These are phyloP conservation scores for Odocoileus hemionus DNA, from an alignment of 2,113 vertebrate genomes.

Conservation along the genomic window DNA sequence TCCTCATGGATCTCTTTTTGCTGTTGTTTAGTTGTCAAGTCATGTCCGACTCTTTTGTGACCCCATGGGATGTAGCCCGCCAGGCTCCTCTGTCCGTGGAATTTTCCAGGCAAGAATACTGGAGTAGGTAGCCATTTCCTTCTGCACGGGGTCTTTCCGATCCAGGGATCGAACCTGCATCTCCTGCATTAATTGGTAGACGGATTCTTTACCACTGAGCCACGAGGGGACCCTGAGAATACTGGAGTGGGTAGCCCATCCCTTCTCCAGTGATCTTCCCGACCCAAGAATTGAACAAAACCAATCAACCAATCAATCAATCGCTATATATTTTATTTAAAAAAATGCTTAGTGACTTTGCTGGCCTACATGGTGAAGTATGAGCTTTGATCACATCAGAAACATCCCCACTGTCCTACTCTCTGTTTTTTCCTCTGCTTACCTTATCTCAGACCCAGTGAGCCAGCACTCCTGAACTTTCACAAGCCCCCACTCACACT, in stretches of 20 bases:
- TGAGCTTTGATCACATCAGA: neutral
- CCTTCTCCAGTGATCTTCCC: neutral
- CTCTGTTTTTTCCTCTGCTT: neutral
- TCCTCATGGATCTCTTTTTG: neutral
- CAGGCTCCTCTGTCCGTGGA: neutral
- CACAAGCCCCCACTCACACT: neutral
- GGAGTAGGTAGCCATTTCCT: neutral
- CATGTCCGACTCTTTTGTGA: neutral
- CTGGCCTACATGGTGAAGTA: neutral
- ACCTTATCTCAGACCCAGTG: neutral
- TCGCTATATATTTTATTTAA: neutral
- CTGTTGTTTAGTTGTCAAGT: neutral
- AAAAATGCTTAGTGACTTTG: neutral
- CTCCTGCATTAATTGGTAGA: neutral
- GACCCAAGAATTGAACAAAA: neutral
- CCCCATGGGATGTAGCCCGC: fast-evolving
- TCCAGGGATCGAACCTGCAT: neutral
- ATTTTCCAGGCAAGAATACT: neutral
- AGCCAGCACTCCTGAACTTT: neutral
- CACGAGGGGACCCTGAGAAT: neutral
- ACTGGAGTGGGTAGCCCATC: neutral
- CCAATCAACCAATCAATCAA: neutral
- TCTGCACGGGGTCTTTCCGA: neutral
- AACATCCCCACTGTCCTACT: neutral
- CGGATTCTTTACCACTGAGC: neutral